phyloP scores from a whole-genome alignment of 1,140 invertebrate genomes.

The Hestina assimilis region DNA sequence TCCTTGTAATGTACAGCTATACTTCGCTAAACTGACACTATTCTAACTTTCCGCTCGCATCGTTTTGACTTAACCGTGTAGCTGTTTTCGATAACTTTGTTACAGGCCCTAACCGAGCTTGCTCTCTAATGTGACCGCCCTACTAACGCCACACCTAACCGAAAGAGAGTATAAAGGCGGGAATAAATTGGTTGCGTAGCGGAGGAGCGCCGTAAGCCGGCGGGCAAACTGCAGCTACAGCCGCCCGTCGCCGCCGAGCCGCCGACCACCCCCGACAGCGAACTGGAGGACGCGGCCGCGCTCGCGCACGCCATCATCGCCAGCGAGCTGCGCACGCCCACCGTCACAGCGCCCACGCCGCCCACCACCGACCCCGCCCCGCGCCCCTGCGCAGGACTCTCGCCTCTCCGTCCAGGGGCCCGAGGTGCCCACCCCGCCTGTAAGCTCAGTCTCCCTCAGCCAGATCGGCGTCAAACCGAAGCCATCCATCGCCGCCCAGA shows the following conservation, averaged over 20 bases:
- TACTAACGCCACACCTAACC: conserved; percentile 75
- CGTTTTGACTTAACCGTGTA: conserved; percentile 65
- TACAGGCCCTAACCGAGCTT: conserved; percentile 79
- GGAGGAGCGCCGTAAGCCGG: conserved; percentile 69
- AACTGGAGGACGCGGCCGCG: conserved; percentile 71
- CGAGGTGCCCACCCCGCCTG: conserved; percentile 64
- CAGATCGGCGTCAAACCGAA: conserved; percentile 70
- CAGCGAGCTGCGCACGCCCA: conserved; percentile 60
- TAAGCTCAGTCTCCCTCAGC: conserved; percentile 62
- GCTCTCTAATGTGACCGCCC: conserved; percentile 78
- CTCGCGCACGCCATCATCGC: conserved; percentile 73
- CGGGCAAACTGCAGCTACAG: conserved; percentile 59
- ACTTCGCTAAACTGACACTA: conserved; percentile 49
- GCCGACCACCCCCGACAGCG: conserved; percentile 72
- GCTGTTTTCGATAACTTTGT: conserved; percentile 78
- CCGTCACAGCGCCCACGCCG: conserved; percentile 54
- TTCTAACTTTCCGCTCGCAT: conserved; percentile 70
- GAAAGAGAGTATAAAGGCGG: conserved; percentile 72
- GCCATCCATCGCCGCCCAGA: conserved; percentile 51
- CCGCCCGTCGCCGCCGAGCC: conserved; percentile 52
- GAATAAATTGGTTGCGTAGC: conserved; percentile 75
- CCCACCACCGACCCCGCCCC: conserved; percentile 33
- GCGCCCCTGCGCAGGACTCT: conserved; percentile 26
- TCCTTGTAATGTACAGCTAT: conserved; percentile 64
- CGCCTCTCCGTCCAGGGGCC: conserved; percentile 54